Evolutionary conservation across 1,140 invertebrate species (phyloP).

Genomic region (Brachionus koreanus): DNA sequence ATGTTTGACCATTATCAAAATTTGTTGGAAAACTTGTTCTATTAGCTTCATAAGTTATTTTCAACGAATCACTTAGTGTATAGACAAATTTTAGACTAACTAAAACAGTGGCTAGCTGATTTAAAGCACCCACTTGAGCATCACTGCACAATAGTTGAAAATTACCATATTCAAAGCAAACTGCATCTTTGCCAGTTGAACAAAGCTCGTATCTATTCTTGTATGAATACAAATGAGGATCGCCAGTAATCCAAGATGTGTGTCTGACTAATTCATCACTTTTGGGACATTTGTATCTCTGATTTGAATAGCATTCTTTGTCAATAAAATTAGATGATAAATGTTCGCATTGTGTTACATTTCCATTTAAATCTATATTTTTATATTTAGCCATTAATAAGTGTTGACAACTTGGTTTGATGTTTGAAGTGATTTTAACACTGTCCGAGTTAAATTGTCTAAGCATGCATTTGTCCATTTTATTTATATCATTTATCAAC

Average conservation of each 20-base stretch:
- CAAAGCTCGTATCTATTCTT: constrained; percentile 14
- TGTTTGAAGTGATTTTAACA: not conserved
- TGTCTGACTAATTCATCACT: not conserved
- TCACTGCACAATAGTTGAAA: not conserved
- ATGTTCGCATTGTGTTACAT: not conserved
- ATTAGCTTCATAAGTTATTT: not conserved
- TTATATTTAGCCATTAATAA: not conserved
- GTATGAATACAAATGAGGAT: constrained; percentile 24
- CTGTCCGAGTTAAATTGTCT: constrained; percentile 9
- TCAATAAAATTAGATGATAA: not conserved
- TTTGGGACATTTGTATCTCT: not conserved
- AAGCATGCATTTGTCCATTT: not conserved
- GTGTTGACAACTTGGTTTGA: not conserved
- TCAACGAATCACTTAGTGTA: not conserved
- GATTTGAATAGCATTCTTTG: not conserved
- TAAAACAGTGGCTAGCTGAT: not conserved
- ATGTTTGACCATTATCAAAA: not conserved
- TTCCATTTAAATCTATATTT: not conserved
- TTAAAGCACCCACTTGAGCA: not conserved
- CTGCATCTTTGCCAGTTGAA: not conserved
- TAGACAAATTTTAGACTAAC: not conserved
- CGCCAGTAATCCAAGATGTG: constrained; percentile 4
- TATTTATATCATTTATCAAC: not conserved
- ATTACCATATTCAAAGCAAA: not conserved
- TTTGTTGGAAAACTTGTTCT: not conserved